phyloP scores from a whole-genome alignment of 2,888 invertebrate species.

The Drosophila mimetica region DNA sequence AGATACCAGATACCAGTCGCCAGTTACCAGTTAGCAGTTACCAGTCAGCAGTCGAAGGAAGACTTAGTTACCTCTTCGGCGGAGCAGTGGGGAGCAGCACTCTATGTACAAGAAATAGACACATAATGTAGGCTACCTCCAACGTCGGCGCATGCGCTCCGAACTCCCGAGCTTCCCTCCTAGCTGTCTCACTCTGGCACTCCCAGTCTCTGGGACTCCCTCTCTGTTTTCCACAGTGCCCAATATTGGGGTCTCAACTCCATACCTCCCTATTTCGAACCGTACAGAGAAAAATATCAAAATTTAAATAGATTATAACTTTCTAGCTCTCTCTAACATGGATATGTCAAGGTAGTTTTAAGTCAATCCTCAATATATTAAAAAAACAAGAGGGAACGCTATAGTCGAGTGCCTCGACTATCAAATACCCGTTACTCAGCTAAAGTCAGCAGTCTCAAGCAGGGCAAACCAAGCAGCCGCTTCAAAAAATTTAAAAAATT shows the following conservation, averaged over 20 bases:
- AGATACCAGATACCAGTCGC: slow-evolving; percentile 42
- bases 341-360: too few species aligned
- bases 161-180: slow-evolving; percentile 32
- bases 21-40: slow-evolving; percentile 42
- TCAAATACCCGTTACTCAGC: too few species aligned
- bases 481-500: too few species aligned
- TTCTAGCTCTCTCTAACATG: too few species aligned
- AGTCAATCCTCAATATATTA: too few species aligned
- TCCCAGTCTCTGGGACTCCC: slow-evolving; percentile 3
- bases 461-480: too few species aligned
- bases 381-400: too few species aligned
- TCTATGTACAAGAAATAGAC: slow-evolving; percentile 63
- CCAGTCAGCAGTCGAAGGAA: slow-evolving; percentile 36
- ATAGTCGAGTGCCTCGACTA: too few species aligned
- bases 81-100: slow-evolving; percentile 2
- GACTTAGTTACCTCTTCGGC: slow-evolving; percentile 56
- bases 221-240: slow-evolving; percentile 2
- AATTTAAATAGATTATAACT: background rate
- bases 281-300: background rate
- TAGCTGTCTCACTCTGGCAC: slow-evolving; percentile 49
- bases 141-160: slow-evolving; percentile 61
- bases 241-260: background rate
- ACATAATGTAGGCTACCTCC: slow-evolving; percentile 75
- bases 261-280: too few species aligned
- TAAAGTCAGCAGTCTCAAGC: too few species aligned